These are phyloP conservation scores for Lucinisca nassula DNA, from an alignment of 2,888 invertebrate genomes.

Conservation along the genomic window DNA sequence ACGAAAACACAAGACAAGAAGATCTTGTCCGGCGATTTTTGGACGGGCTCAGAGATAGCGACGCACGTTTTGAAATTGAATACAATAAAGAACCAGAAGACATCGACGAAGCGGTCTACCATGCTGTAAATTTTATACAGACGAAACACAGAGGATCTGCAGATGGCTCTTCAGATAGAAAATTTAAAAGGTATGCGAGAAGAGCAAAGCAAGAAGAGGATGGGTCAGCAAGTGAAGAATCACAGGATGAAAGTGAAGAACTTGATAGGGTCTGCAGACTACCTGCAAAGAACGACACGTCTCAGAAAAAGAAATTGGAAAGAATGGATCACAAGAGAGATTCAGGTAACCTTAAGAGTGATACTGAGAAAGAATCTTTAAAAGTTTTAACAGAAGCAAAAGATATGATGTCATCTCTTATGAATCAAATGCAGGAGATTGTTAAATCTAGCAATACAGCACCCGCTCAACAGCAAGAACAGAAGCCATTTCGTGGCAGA, in stretches of 20 bases:
- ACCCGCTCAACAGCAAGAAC: neutral
- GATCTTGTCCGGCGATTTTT: conserved; percentile 24
- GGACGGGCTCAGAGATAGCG: conserved; percentile 25
- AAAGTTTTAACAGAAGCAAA: neutral
- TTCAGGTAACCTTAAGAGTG: neutral
- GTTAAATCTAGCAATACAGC: neutral
- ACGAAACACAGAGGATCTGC: neutral
- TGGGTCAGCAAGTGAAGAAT: neutral
- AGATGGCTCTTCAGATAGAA: neutral
- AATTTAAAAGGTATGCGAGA: neutral
- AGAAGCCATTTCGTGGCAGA: neutral
- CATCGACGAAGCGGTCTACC: conserved; percentile 36
- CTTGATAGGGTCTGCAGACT: too few relatives aligned
- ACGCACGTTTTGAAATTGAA: conserved; percentile 18
- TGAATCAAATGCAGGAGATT: neutral
- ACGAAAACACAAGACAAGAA: conserved; percentile 15
- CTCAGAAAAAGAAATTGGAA: neutral
- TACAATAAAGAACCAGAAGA: conserved; percentile 22
- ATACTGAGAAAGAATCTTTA: neutral
- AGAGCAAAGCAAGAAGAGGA: neutral
- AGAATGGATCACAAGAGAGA: neutral
- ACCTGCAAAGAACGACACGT: neutral
- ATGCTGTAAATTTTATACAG: conserved; percentile 29
- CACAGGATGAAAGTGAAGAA: neutral
- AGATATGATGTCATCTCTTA: neutral